Conservation (phyloP, 2,888 invertebrate species). For the Amphipyra berbera region DNA sequence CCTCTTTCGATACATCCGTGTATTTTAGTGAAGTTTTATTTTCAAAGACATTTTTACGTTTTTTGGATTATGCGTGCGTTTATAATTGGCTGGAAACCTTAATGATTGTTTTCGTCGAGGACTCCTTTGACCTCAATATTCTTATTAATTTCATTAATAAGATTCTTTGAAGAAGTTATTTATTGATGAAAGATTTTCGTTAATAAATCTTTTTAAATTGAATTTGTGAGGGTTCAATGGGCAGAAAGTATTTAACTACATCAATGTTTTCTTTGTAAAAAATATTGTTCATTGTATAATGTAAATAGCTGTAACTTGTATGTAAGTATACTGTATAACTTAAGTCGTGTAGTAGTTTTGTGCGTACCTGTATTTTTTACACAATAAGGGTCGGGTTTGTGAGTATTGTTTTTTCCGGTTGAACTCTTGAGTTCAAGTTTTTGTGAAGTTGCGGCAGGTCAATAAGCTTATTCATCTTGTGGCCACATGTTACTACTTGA, state of each 20-base stretch:
- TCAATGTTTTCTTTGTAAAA: slow-evolving; percentile 26
- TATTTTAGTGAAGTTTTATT: slow-evolving; percentile 77
- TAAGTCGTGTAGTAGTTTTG: slow-evolving; percentile 25
- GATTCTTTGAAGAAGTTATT: slow-evolving; percentile 51
- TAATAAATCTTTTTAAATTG: slow-evolving; percentile 33
- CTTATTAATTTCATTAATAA: slow-evolving; percentile 29
- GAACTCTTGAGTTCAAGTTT: slow-evolving; percentile 40
- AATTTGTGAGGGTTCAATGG: slow-evolving; percentile 43
- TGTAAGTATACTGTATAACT: slow-evolving; percentile 38
- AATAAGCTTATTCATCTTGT: slow-evolving; percentile 59
- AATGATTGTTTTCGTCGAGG: slow-evolving; percentile 29
- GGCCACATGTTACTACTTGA: slow-evolving; percentile 65
- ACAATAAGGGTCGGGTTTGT: slow-evolving; percentile 17
- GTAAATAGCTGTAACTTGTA: slow-evolving; percentile 39
- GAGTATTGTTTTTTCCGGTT: slow-evolving; percentile 32
- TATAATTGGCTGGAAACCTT: slow-evolving; percentile 66
- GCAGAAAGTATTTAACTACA: slow-evolving; percentile 39
- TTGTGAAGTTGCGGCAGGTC: slow-evolving; percentile 37
- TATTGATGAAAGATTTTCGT: slow-evolving; percentile 44
- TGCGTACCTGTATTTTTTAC: slow-evolving; percentile 34
- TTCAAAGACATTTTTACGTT: slow-evolving; percentile 54
- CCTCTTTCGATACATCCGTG: slow-evolving; percentile 66
- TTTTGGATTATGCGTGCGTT: slow-evolving; percentile 69
- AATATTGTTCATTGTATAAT: slow-evolving; percentile 25
- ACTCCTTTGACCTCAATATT: slow-evolving; percentile 26